Percentiles rank a stretch among this genome's conserved stretches.
phyloP scores from a whole-genome alignment of 2,113 vertebrate genomes.

The Microtus montanus region DNA sequence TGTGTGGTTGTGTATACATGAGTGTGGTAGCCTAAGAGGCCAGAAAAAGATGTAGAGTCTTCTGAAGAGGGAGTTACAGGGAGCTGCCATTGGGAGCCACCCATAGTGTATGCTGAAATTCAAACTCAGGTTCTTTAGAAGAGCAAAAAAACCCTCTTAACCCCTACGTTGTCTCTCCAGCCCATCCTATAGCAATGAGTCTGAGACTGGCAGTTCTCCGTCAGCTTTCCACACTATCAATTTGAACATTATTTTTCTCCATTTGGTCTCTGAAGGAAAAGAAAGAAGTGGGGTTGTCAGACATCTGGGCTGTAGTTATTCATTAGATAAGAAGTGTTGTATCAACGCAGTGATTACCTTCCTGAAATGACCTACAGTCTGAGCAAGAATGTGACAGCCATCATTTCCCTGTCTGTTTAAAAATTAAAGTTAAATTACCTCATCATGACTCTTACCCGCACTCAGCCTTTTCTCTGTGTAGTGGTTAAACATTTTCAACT shows the following conservation, averaged over 20 bases:
- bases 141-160: background rate
- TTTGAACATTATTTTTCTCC: conserved; percentile 63
- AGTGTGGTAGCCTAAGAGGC: background rate
- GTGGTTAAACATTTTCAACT: background rate
- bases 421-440: conserved; percentile 18
- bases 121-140: background rate
- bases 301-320: conserved; percentile 64
- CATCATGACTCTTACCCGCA: background rate
- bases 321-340: conserved; percentile 62
- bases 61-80: background rate
- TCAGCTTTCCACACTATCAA: conserved; percentile 72
- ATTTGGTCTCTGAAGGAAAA: conserved; percentile 70
- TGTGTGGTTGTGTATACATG: background rate
- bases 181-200: conserved; percentile 56
- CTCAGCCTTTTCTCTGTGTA: background rate
- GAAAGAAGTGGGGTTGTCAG: conserved; percentile 66
- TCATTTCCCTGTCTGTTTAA: background rate
- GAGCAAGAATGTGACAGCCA: background rate
- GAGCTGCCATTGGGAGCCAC: background rate
- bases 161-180: background rate
- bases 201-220: conserved; percentile 68
- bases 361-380: conserved; percentile 30
- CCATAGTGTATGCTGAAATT: background rate
- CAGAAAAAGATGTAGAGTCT: background rate
- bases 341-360: conserved; percentile 42